These are phyloP conservation scores for Lacerta bilineata DNA, from an alignment of 2,797 vertebrate genomes.

Conservation along the genomic window DNA sequence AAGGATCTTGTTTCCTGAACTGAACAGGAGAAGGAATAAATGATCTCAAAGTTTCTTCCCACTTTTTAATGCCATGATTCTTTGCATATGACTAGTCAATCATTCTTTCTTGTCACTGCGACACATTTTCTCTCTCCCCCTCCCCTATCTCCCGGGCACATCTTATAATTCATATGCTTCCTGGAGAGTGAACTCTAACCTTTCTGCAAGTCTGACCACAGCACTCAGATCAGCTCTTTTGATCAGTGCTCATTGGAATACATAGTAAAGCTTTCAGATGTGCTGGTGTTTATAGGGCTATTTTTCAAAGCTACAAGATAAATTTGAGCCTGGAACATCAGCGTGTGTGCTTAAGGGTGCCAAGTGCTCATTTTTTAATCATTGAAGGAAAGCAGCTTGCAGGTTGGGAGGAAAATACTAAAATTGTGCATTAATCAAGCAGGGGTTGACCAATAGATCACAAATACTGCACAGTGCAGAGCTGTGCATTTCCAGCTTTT, in stretches of 20 bases:
- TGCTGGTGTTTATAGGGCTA: conserved; percentile 55
- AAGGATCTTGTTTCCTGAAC: not conserved
- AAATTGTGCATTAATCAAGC: conserved; percentile 72
- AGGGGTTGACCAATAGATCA: conserved; percentile 70
- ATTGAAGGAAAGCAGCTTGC: conserved; percentile 67
- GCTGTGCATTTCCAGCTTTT: conserved; percentile 56
- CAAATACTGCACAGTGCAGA: conserved; percentile 55
- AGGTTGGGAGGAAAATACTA: conserved; percentile 63
- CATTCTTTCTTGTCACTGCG: not conserved
- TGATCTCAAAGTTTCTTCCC: not conserved
- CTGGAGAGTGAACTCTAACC: conserved; percentile 23
- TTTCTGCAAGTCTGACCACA: not conserved
- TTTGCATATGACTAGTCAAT: not conserved
- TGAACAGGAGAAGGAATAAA: not conserved
- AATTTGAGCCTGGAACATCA: conserved; percentile 74
- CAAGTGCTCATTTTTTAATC: conserved; percentile 75
- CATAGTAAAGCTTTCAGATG: conserved; percentile 57
- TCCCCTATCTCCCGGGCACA: not conserved
- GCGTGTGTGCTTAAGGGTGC: conserved; percentile 69
- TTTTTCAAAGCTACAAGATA: conserved; percentile 73
- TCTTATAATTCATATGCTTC: not conserved
- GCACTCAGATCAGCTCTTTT: conserved; percentile 48
- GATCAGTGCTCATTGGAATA: conserved; percentile 61
- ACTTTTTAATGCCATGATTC: not conserved
- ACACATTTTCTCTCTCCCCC: not conserved